Conservation (phyloP, 2,888 invertebrate genomes). For the Eristalis arbustorum region DNA sequence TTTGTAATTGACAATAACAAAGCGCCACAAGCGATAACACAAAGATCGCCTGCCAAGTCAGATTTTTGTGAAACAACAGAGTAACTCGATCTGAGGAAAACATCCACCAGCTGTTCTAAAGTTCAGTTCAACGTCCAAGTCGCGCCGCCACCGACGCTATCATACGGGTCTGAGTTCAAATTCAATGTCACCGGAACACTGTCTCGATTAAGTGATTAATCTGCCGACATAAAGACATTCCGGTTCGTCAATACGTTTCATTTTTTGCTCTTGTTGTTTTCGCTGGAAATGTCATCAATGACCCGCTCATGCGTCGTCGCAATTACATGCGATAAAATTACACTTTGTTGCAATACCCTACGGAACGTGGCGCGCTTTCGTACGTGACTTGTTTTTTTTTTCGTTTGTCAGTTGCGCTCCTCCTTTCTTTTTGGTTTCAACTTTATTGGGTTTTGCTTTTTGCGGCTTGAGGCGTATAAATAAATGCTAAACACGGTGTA, state of each 20-base stretch:
- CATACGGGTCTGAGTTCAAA: not conserved
- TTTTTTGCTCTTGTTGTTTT: not conserved
- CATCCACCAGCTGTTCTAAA: not conserved
- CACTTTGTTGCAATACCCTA: not conserved
- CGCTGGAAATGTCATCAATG: not conserved
- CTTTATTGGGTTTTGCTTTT: not conserved
- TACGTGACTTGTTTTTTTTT: conserved; percentile 20
- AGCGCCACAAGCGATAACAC: not conserved
- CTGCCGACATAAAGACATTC: not conserved
- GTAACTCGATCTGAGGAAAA: not conserved
- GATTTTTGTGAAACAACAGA: not conserved
- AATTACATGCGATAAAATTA: not conserved
- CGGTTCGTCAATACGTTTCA: not conserved
- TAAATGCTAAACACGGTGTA: conserved; percentile 47
- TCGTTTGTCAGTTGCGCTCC: conserved; percentile 19
- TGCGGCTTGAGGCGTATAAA: conserved; percentile 29
- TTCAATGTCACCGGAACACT: not conserved
- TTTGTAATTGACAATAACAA: too few species aligned
- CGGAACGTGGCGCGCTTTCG: not conserved
- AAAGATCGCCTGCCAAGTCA: not conserved
- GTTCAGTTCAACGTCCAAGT: not conserved
- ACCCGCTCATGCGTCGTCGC: not conserved
- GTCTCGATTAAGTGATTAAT: not conserved
- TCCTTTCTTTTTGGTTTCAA: conserved; percentile 16
- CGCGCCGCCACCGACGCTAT: not conserved